Evolutionary conservation across 1,140 invertebrate genomes (phyloP).

Genomic region (Gonatopus flavifemur): DNA sequence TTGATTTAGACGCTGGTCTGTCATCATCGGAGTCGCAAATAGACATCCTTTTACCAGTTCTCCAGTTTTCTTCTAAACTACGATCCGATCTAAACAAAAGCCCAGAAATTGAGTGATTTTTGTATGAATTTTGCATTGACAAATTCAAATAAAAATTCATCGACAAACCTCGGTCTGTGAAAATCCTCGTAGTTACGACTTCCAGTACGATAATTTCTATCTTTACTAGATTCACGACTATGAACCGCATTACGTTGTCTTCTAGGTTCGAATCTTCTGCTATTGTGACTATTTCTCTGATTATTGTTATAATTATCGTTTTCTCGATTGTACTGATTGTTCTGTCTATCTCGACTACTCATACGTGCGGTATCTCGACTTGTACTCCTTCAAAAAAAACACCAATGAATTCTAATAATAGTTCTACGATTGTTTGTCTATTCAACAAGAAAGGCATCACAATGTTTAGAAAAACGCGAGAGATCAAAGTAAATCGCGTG

Average conservation of each 20-base stretch:
- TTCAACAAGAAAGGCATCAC: not conserved
- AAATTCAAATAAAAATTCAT: not conserved
- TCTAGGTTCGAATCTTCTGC: conserved; percentile 40
- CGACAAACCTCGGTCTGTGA: conserved; percentile 39
- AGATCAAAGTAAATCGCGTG: too few species aligned
- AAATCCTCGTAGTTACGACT: conserved; percentile 41
- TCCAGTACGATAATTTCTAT: conserved; percentile 44
- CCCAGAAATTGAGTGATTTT: not conserved
- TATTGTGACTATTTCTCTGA: conserved; percentile 39
- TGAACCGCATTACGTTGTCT: conserved; percentile 40
- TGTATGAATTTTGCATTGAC: not conserved
- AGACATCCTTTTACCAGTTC: conserved; percentile 47
- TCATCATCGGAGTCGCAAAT: conserved; percentile 49
- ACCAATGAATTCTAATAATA: conserved; percentile 6
- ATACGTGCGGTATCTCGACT: conserved; percentile 47
- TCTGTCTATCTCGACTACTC: conserved; percentile 49
- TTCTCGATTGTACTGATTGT: conserved; percentile 55
- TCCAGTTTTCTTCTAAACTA: conserved; percentile 52
- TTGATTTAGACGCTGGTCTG: conserved; percentile 36
- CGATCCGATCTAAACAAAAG: conserved; percentile 22
- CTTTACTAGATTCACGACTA: conserved; percentile 54
- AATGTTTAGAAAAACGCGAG: too few species aligned
- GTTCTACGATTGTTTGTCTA: not conserved
- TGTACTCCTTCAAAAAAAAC: conserved; percentile 34
- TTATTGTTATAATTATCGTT: conserved; percentile 53